Base-by-base conservation (phyloP, 2,888 invertebrate genomes). In the Octodonta nipae region DNA sequence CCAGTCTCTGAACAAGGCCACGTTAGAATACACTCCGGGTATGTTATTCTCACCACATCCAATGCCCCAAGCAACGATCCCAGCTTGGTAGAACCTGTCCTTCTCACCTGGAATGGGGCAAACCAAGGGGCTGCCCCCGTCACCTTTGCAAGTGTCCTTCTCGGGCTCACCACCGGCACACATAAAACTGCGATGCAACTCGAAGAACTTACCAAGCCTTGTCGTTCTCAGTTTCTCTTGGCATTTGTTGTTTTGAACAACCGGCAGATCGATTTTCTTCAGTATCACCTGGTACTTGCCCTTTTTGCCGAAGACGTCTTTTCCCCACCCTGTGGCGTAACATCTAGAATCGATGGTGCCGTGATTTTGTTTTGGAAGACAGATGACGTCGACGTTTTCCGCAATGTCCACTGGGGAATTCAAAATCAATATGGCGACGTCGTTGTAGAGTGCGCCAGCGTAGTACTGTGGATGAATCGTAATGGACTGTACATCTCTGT, bases 1-100 rank as follows among this genome's bases (percentile, higher is more conserved):
- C 85, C 86, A 86, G 7, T 64, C 36, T 28, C 45, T 41, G 29
- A 75, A 66, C 16, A 64, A 54, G 0, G 73, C 66, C 2, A 86
- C 70, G 52, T 78, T 76, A 0, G 74, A 78, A 52, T 85, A 86
- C 0, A 83, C 79, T 1, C 80, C 84, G 0, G 83, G 84, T 12
- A 71, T 66, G 24, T 68, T 64, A 30, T 67, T 62, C 32, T 67
- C 66, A 0, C 81, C 83, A 47, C 86, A 86, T 0, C 78, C 80
- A 41, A 86, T 77, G 11, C 86, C 85, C 85, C 85, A 86, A 1
- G 84, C 75, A 0, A 85, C 84, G 24, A 84, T 76, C 1, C 82
- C 82, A 7, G 53, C 67, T 42, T 84, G 73, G 12, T 75, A 72
- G 55, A 76, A 82, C 4, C 73, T 66, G 35, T 71, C 66, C 16